These are phyloP conservation scores for Galeopsomyia nigrocyanea DNA, from an alignment of 2,888 invertebrate genomes.

Conservation along the genomic window DNA sequence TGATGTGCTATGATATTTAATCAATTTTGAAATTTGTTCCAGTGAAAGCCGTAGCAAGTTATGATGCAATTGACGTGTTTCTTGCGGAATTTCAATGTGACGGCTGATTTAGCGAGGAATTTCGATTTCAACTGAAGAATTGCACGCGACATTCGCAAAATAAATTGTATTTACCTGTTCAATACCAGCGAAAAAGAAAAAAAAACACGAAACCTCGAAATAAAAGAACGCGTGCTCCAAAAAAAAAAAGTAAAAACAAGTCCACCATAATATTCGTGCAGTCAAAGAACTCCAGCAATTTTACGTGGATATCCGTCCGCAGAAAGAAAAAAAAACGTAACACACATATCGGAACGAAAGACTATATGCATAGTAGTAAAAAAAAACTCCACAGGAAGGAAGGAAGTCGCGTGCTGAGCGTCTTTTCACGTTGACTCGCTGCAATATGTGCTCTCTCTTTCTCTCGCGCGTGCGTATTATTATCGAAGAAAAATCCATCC, in stretches of 20 bases:
- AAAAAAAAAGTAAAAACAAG: neutral
- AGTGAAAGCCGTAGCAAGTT: no score
- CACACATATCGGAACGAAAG: conserved; percentile 24
- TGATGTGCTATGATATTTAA: no score
- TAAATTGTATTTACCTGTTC: no score
- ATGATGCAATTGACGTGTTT: no score
- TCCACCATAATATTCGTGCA: conserved; percentile 9
- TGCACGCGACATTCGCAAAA: no score
- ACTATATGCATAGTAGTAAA: conserved; percentile 11
- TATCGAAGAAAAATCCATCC: conserved; percentile 31
- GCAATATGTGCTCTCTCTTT: conserved; percentile 11
- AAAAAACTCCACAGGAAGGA: conserved; percentile 41
- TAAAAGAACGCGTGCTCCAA: neutral
- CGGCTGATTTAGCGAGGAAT: no score
- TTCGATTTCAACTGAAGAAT: no score
- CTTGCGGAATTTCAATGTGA: no score
- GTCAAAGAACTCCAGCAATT: conserved; percentile 12
- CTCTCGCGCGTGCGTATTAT: neutral
- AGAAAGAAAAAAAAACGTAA: neutral
- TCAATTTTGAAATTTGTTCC: no score
- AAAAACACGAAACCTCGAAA: neutral
- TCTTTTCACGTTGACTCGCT: conserved; percentile 6
- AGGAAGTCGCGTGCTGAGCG: conserved; percentile 43
- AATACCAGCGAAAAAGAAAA: conserved; percentile 4
- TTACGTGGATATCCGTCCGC: conserved; percentile 37